Evolutionary conservation across 1,140 invertebrate species (phyloP).

Genomic region (Antheraea mylitta): DNA sequence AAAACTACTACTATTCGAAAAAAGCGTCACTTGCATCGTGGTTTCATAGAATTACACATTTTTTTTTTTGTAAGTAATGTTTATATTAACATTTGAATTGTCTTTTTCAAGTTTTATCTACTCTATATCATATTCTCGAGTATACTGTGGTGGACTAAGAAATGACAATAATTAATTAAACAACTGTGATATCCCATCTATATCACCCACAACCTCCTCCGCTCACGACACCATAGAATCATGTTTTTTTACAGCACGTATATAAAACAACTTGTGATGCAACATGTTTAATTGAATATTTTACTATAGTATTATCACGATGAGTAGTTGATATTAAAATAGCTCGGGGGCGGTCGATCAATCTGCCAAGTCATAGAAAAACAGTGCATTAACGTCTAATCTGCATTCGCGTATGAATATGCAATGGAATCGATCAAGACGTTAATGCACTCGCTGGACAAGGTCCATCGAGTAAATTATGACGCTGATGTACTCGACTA

Average conservation of each 20-base stretch:
- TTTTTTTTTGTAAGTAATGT: background rate
- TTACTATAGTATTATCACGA: background rate
- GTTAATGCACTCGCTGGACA: background rate
- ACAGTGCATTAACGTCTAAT: background rate
- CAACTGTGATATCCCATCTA: no score
- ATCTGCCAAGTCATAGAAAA: background rate
- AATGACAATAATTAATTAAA: no score
- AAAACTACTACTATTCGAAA: no score
- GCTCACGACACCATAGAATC: no score
- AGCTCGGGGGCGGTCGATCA: background rate
- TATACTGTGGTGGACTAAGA: background rate
- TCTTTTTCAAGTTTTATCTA: no score
- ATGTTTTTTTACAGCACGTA: no score
- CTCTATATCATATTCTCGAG: background rate
- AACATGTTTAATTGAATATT: background rate
- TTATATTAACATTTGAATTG: background rate
- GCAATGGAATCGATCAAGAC: background rate
- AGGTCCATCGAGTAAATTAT: constrained; percentile 2
- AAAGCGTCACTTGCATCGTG: no score
- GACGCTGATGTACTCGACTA: background rate
- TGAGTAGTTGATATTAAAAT: background rate
- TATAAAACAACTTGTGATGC: background rate
- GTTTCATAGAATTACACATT: no score
- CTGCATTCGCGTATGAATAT: background rate
- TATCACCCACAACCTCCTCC: no score